Base-by-base conservation (phyloP, 2,888 invertebrate genomes). In the Drosophila cognata region DNA sequence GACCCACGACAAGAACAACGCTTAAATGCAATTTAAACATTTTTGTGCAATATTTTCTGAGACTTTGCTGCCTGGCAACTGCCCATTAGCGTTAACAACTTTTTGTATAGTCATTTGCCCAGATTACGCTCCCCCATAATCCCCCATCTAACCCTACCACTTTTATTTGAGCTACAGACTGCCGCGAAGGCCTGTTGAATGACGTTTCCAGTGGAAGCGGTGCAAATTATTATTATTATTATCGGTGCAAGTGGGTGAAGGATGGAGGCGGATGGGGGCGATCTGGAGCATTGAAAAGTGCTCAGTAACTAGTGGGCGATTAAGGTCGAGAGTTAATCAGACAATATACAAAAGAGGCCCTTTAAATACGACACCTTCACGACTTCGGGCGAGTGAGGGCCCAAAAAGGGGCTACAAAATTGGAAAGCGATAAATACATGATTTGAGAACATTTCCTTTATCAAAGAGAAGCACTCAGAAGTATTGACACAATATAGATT, bases 1-100 rank as follows among this genome's bases (percentile, higher is more conserved):
- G 6, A 55, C 36, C 53, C 18, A 7, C 35, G 28, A n/a, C 28
- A 46, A 46, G 25, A 46, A n/a, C 56, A 38, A 28, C 38, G 5
- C 74, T 77, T 79, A 69, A 74, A 81, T 84, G 81, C 75, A 82
- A 81, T 79, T 84, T 81, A 59, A 69, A 72, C 65, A 76, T 63
- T 71, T 82, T 79, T 82, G 80, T 82, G 82, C 73, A 82, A 85
- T 85, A 82, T 82, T 82, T 85, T 79, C 67, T 63, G 59, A 61
- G 86, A 74, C 77, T 86, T 73, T 61, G 77, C 69, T 66, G 62
- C 58, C 53, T 71, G 60, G 83, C 57, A 65, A 82, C 73, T 80
- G 84, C 71, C 77, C 83, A 82, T 82, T 86, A 82, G 66, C 61
- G 71, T 77, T 80, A 83, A 85, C 72, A 85, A 85, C 82, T 71